Percentiles rank a stretch among this genome's conserved stretches.
phyloP scores from a whole-genome alignment of 2,888 invertebrate species.

The Tenthredo amoena region DNA sequence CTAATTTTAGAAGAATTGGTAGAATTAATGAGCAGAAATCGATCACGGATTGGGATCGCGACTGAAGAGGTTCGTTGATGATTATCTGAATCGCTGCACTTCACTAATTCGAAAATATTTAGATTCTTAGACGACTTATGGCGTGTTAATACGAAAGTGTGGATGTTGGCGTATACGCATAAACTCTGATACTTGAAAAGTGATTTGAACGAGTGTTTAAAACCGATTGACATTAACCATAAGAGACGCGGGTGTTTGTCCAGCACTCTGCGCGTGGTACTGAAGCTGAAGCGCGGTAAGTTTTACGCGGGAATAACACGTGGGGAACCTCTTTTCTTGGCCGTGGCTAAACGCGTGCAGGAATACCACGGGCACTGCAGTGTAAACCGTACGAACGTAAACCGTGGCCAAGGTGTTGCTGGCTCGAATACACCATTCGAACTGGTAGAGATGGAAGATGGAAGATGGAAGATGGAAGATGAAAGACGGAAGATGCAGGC shows the following conservation, averaged over 20 bases:
- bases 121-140: not conserved
- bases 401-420: conserved; percentile 54
- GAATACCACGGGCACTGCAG: not conserved
- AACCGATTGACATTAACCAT: conserved; percentile 15
- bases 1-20: not conserved
- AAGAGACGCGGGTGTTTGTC: conserved; percentile 48
- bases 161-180: not conserved
- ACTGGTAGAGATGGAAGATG: conserved; percentile 55
- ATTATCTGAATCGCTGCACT: not conserved
- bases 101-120: not conserved
- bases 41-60: not conserved
- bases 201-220: conserved; percentile 28
- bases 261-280: conserved; percentile 36
- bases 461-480: conserved; percentile 46
- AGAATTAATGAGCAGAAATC: not conserved
- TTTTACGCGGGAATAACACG: conserved; percentile 44
- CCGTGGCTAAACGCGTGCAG: conserved; percentile 28
- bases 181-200: not conserved
- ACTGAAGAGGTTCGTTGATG: not conserved
- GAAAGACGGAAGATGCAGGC: conserved; percentile 43
- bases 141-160: not conserved
- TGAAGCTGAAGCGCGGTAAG: not conserved
- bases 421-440: conserved; percentile 52
- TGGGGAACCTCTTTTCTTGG: not conserved
- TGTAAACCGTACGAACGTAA: conserved; percentile 38